Percentiles rank a stretch among this genome's conserved stretches.
Evolutionary conservation across 2,888 invertebrate species (phyloP).

Genomic region (Cremastinae sp.): DNA sequence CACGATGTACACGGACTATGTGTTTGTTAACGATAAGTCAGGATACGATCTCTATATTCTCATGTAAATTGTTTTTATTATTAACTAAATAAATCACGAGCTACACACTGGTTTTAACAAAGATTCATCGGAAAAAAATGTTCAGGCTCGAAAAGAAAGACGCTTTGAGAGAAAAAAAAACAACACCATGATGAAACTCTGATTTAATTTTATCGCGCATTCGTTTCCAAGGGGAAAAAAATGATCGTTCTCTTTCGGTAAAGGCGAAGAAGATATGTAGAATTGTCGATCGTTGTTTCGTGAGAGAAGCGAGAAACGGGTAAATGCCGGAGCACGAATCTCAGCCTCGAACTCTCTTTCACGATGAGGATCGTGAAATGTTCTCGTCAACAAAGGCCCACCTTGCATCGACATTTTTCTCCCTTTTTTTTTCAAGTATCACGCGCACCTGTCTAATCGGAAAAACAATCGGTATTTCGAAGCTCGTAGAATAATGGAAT

Average conservation of each 20-base stretch:
- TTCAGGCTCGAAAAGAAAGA: constrained; percentile 4
- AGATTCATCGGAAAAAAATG: constrained; percentile 30
- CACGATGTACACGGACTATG: constrained; percentile 57
- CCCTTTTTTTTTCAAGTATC: constrained; percentile 4
- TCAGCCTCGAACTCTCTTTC: constrained; percentile 30
- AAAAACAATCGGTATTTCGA: constrained; percentile 28
- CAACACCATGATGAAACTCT: too few relatives aligned
- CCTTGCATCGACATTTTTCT: constrained; percentile 41
- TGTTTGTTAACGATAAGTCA: constrained; percentile 65
- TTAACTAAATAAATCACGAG: constrained; percentile 79
- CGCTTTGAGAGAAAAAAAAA: neutral
- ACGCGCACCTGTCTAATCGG: constrained; percentile 10
- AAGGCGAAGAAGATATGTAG: too few relatives aligned
- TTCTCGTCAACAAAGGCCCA: constrained; percentile 54
- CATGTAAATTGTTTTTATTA: constrained; percentile 80
- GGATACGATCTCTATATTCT: constrained; percentile 62
- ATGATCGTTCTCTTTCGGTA: too few relatives aligned
- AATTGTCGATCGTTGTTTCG: too few relatives aligned
- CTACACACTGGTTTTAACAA: constrained; percentile 68
- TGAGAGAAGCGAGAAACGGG: constrained; percentile 21
- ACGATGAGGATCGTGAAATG: constrained; percentile 58
- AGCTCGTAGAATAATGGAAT: neutral
- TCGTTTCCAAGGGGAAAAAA: too few relatives aligned
- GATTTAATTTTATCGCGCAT: too few relatives aligned
- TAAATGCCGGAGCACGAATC: constrained; percentile 58